A percentile compares a stretch with the other conserved stretches of the same genome.
Conservation (phyloP, 1,140 invertebrate genomes). For the Lerema accius region DNA sequence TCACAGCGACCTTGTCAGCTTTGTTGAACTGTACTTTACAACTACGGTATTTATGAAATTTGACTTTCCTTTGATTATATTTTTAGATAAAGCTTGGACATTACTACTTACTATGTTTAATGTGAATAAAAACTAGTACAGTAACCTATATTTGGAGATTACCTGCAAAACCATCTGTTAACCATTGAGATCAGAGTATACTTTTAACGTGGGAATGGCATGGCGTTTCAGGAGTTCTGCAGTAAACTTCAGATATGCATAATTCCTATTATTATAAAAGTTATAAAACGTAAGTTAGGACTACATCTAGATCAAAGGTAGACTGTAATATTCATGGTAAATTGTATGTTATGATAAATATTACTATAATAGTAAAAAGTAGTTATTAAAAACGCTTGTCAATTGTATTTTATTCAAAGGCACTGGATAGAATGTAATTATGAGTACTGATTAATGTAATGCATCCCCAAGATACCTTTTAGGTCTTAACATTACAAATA, state of each 20-base stretch:
- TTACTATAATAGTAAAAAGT: slow-evolving; percentile 14
- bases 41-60: slow-evolving; percentile 17
- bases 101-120: not conserved
- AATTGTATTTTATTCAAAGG: slow-evolving; percentile 15
- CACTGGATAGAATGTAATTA: slow-evolving; percentile 10
- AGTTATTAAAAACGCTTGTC: not conserved
- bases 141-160: slow-evolving; percentile 27
- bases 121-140: slow-evolving; percentile 15
- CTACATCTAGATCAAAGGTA: slow-evolving; percentile 9
- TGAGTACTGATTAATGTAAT: no score
- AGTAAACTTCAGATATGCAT: slow-evolving; percentile 21
- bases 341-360: slow-evolving; percentile 8
- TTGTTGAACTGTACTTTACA: slow-evolving; percentile 29
- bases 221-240: slow-evolving; percentile 16
- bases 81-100: slow-evolving; percentile 29
- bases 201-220: slow-evolving; percentile 25
- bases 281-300: slow-evolving; percentile 19
- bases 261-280: slow-evolving; percentile 22
- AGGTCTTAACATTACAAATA: no score
- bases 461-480: no score
- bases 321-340: slow-evolving; percentile 15
- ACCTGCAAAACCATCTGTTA: slow-evolving; percentile 26
- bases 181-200: slow-evolving; percentile 26
- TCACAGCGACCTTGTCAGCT: slow-evolving; percentile 34
- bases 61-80: slow-evolving; percentile 24